Conservation (phyloP, 2,888 invertebrate genomes). For the Yponomeuta malinellus region DNA sequence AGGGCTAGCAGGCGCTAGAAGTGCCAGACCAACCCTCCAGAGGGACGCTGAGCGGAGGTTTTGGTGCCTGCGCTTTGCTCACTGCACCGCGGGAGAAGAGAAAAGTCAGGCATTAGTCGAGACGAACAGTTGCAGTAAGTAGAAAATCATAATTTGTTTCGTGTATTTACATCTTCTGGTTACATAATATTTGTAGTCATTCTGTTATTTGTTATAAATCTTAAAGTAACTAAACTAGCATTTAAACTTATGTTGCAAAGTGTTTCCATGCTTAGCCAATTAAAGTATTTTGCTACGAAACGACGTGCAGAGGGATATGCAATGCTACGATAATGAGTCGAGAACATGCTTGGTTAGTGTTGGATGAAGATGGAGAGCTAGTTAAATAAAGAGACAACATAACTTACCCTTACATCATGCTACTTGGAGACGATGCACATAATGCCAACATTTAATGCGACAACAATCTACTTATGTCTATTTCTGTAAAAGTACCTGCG, state of each 20-base stretch:
- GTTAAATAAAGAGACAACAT: not conserved
- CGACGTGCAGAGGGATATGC: not conserved
- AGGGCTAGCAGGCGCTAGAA: constrained; percentile 72
- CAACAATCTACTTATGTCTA: constrained; percentile 7
- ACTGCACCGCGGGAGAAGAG: constrained; percentile 33
- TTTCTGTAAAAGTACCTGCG: not conserved
- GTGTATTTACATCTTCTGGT: constrained; percentile 3
- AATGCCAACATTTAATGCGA: constrained; percentile 28
- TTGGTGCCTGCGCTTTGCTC: constrained; percentile 78
- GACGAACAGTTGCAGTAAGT: not conserved
- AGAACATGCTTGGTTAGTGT: constrained; percentile 4
- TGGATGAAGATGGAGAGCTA: not conserved
- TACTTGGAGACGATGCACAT: constrained; percentile 6
- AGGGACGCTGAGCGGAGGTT: constrained; percentile 75
- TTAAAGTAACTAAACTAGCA: not conserved
- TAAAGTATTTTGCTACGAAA: not conserved
- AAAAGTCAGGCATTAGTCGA: not conserved
- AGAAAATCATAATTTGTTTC: not conserved
- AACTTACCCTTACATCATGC: constrained; percentile 14
- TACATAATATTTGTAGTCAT: not conserved
- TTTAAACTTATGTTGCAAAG: constrained; percentile 15
- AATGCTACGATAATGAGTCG: not conserved
- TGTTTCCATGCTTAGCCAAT: constrained; percentile 22
- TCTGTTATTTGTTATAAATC: not conserved
- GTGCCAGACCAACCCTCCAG: constrained; percentile 74